These are phyloP conservation scores for Hololepta plana DNA, from an alignment of 2,888 invertebrate species.

Conservation along the genomic window DNA sequence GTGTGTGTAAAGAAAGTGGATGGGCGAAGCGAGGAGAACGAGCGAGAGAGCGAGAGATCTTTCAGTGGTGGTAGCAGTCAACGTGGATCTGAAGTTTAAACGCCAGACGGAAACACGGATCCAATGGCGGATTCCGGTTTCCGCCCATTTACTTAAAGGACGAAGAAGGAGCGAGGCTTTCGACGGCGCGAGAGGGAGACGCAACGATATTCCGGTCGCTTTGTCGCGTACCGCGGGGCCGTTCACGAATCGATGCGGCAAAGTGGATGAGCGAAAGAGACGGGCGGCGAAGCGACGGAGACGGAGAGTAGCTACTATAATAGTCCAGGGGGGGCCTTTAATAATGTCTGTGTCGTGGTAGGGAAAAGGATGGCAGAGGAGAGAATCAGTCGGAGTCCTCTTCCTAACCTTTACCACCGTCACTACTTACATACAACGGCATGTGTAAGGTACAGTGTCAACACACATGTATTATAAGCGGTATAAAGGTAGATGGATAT, in stretches of 20 bases:
- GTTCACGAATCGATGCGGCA: too few species aligned
- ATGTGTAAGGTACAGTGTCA: constrained; percentile 28
- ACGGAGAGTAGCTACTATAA: constrained; percentile 24
- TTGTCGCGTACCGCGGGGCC: too few species aligned
- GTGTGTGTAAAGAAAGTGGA: too few species aligned
- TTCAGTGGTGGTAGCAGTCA: constrained; percentile 12
- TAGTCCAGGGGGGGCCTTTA: constrained; percentile 24
- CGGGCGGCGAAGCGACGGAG: constrained; percentile 8
- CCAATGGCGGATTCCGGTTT: constrained; percentile 15
- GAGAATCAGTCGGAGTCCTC: too few species aligned
- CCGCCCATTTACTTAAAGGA: constrained; percentile 27
- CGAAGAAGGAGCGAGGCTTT: constrained; percentile 26
- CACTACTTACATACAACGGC: constrained; percentile 26
- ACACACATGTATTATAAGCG: constrained; percentile 28
- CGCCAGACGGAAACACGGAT: constrained; percentile 12
- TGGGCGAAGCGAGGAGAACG: too few species aligned
- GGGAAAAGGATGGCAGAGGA: constrained; percentile 15
- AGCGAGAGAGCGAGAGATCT: too few species aligned
- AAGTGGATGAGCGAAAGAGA: too few species aligned
- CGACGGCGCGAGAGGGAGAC: constrained; percentile 21
- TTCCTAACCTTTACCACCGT: constrained; percentile 26
- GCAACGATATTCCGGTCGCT: too few species aligned
- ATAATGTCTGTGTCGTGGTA: constrained; percentile 24
- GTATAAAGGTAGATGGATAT: too few species aligned
- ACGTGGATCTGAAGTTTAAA: constrained; percentile 22